Conservation (phyloP, 2,797 vertebrate genomes). For the Microcaecilia unicolor region DNA sequence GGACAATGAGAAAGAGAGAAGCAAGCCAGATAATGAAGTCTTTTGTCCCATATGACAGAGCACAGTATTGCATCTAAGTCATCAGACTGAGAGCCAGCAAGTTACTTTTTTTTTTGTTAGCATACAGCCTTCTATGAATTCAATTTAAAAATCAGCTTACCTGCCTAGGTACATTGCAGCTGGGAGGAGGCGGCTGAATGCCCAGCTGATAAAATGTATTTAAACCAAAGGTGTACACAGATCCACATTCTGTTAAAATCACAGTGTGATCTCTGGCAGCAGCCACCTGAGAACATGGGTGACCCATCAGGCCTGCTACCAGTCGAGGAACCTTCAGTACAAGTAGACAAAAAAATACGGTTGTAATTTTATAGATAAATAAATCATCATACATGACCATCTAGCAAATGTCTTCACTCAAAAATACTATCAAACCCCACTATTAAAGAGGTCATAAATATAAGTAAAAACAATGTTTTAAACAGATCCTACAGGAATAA, state of each 20-base stretch:
- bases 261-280: conserved; percentile 93
- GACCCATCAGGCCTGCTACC: conserved; percentile 78
- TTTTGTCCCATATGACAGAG: too few relatives aligned
- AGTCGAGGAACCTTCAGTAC: conserved; percentile 75
- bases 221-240: conserved; percentile 87
- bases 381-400: background rate
- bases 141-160: conserved; percentile 51
- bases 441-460: background rate
- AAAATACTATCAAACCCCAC: background rate
- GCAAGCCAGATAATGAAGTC: too few relatives aligned
- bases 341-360: too few relatives aligned
- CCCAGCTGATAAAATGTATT: conserved; percentile 92
- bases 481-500: background rate
- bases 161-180: conserved; percentile 83
- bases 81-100: too few relatives aligned
- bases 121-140: too few relatives aligned
- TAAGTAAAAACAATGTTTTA: background rate
- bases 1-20: too few relatives aligned
- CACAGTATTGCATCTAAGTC: too few relatives aligned
- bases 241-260: conserved; percentile 88
- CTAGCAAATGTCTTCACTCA: conserved; percentile 3
- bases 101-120: too few relatives aligned
- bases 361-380: too few relatives aligned
- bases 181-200: conserved; percentile 72
- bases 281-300: conserved; percentile 82